Evolutionary conservation across 2,888 invertebrate genomes (phyloP).

Genomic region (Celastrina argiolus): DNA sequence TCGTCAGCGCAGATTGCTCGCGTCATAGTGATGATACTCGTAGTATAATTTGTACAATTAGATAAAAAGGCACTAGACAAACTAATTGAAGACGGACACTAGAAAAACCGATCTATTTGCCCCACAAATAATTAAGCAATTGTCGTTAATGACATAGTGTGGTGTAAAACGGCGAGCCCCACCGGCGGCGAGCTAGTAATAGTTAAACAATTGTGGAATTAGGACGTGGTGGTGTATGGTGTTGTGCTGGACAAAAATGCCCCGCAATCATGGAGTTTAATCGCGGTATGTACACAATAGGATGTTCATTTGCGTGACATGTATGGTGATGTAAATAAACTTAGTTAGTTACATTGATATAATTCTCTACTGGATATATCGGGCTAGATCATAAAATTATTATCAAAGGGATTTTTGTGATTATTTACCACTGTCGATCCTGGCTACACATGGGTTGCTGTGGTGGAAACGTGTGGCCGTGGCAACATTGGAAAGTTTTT

Average conservation of each 20-base stretch:
- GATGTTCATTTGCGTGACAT: background rate
- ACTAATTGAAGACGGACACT: constrained; percentile 6
- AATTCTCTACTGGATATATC: background rate
- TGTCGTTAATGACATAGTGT: background rate
- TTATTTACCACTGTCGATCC: too few species aligned
- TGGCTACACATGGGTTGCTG: too few species aligned
- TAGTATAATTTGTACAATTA: background rate
- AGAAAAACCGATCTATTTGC: constrained; percentile 11
- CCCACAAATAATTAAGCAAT: constrained; percentile 14
- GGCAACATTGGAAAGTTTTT: too few species aligned
- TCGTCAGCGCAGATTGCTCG: background rate
- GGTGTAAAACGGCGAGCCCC: constrained; percentile 1
- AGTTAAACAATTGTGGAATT: constrained; percentile 13
- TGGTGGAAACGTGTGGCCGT: too few species aligned
- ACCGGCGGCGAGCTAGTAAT: constrained; percentile 5
- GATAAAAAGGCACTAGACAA: background rate
- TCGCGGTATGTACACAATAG: constrained; percentile 1
- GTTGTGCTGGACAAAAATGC: constrained; percentile 15
- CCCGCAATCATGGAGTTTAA: constrained; percentile 8
- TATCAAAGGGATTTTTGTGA: too few species aligned
- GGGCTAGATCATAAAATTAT: too few species aligned
- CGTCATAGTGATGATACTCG: background rate
- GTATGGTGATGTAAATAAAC: background rate
- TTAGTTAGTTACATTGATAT: background rate
- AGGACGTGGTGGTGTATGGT: constrained; percentile 10